Evolutionary conservation across 1,140 invertebrate genomes (phyloP), one percentile per base, ranked within the genome.

Genomic region (Colletes gigas): DNA sequence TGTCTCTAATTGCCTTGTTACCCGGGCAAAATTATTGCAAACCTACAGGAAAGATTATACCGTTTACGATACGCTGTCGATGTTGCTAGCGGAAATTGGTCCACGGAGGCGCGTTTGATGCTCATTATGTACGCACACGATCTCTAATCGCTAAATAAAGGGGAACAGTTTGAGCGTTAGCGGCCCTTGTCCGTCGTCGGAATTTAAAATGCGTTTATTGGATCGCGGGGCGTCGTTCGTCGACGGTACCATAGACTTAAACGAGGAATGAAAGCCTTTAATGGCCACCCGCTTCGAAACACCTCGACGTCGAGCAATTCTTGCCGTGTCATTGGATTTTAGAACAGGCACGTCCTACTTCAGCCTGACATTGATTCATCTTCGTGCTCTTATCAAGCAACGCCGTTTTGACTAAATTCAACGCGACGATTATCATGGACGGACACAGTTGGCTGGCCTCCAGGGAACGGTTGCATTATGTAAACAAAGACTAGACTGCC

Each of bases 381-480:
- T 41, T 19, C 69, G 57, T 57, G 65, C 65, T 78, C 83, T 85
- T 85, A 85, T 85, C 83, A 78, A 62, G 50, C 15, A 39, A 63
- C 83, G 54, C 78, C 73, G 76, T 81, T 85, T 85, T 82, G 78
- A 85, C 83, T 62, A 80, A 82, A 83, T 75, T 81, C 78, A 81
- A 81, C 69, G 83, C 75, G 57, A 82, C 79, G 84, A 81, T 85
- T 85, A 85, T 85, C 84, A 19, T 62, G 73, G 76, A 78, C 83
- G 79, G 65, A 63, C 78, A 85, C 74, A 76, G 84, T 85, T 85
- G 83, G 83, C 84, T 82, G 73, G 84, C 65, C 69, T 82, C 83
- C 84, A 85, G 79, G 30, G 50, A 66, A 78, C 73, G 73, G 62
- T 19, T 79, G 74, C 80, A 85, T 85, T 85, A 85, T 81, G 83